Evolutionary conservation across 2,113 vertebrate genomes (phyloP).

Genomic region (Noctilio leporinus): DNA sequence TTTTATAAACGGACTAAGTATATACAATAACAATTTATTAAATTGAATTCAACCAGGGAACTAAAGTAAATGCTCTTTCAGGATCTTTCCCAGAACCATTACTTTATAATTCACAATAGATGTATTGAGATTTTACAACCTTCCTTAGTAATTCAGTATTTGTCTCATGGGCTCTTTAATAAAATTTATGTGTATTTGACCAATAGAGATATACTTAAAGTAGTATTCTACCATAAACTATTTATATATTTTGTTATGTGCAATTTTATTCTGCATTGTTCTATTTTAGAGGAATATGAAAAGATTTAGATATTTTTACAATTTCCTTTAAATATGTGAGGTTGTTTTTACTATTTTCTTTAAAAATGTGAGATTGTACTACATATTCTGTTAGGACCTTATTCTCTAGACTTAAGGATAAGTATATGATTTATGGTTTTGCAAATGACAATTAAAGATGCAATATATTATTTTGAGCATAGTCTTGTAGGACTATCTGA

Average conservation of each 20-base stretch:
- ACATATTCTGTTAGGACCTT: neutral
- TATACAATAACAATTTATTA: neutral
- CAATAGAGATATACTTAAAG: neutral
- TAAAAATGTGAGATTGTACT: neutral
- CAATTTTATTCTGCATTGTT: neutral
- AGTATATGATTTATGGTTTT: neutral
- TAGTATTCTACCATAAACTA: neutral
- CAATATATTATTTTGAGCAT: neutral
- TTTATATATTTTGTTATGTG: neutral
- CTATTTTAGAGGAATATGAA: neutral
- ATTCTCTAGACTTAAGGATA: neutral
- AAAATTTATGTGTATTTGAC: neutral
- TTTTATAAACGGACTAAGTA: neutral
- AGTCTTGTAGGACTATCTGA: neutral
- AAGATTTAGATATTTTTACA: neutral
- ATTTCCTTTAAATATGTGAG: slow-evolving; percentile 1
- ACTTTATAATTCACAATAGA: neutral
- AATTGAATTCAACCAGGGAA: neutral
- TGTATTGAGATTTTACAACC: neutral
- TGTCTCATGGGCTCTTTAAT: neutral
- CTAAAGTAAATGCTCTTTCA: neutral
- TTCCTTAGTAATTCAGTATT: neutral
- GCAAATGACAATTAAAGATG: neutral
- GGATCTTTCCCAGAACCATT: neutral
- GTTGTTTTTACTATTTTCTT: neutral